These are phyloP conservation scores for Lydus trimaculatus DNA, from an alignment of 2,888 invertebrate genomes.

Conservation along the genomic window DNA sequence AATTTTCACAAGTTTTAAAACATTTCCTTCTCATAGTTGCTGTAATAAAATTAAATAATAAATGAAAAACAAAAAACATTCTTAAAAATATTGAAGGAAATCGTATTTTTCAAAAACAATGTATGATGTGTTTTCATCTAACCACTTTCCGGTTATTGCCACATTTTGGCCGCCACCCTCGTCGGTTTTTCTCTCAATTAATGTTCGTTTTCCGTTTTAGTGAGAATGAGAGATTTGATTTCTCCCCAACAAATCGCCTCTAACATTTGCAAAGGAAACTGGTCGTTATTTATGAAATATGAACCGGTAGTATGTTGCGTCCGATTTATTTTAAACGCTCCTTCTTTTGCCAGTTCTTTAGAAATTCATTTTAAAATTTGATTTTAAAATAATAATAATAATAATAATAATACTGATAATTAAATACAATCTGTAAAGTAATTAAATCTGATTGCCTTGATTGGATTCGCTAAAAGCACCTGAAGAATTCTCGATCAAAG, in stretches of 20 bases:
- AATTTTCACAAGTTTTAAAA: neutral
- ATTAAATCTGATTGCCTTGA: neutral
- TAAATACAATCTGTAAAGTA: neutral
- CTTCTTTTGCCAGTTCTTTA: neutral
- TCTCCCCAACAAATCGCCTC: neutral
- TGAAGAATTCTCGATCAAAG: neutral
- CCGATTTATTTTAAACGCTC: neutral
- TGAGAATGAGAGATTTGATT: neutral
- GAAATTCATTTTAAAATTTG: neutral
- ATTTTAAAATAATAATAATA: neutral
- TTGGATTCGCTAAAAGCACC: neutral
- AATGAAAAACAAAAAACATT: too few relatives aligned
- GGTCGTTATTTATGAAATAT: conserved; percentile 5
- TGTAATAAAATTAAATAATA: neutral
- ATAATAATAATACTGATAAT: neutral
- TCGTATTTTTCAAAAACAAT: neutral
- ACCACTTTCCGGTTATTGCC: conserved; percentile 5
- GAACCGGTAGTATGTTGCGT: neutral
- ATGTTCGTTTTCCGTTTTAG: neutral
- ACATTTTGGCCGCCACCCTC: neutral
- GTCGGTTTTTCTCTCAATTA: neutral
- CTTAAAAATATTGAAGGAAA: neutral
- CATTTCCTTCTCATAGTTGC: neutral
- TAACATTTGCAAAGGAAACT: neutral
- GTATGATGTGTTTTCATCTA: neutral